Evolutionary conservation across 2,113 vertebrate species (phyloP), one percentile per base, ranked within the genome.

Genomic region (Cyanistes caeruleus): DNA sequence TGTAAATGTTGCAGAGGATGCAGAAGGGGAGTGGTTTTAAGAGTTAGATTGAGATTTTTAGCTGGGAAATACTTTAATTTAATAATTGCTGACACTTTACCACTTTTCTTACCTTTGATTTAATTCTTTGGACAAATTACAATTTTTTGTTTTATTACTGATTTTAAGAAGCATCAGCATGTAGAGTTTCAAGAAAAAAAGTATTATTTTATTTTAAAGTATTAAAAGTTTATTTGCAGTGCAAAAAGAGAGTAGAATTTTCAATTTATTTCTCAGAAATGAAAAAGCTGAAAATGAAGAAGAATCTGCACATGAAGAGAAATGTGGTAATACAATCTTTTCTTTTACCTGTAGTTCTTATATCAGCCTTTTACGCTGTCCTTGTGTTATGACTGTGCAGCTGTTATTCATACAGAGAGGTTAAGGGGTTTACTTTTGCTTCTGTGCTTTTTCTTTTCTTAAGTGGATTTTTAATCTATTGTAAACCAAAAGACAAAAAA

Each of bases 281-380:
- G 93, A 89, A 89, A 64, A 69, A 64, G 37, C 20, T 49, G 56
- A 95, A 96, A 95, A 95, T 96, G 72, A 77, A 81, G 93, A 90
- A 41, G 75, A 81, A 88, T 56, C 51, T 4, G 86, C 80, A 56
- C 74, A 33, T 72, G 95, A 97, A 85, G 96, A 98, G 74, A 90
- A 95, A 48, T 87, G 82, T 97, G 98, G 98, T 98, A 98, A 96
- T 78, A 67, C 7, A 17, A 4, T 28, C 13, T 91, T 81, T 68
- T 35, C 8, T 60, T 77, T 86, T 52, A 10, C 55, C 27, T 70
- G 17, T 68, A 53, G 37, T 51, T 90, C 33, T 85, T 41, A 9
- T 3, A 43, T 63, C 4, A 16, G 5, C 24, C 37, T 78, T 84
- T 64, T 62, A 70, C 65, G 15, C n/a, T 82, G 37, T 37, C 15